Conservation (phyloP, 64 coral and sea anemone species). For the Orbicella faveolata region DNA sequence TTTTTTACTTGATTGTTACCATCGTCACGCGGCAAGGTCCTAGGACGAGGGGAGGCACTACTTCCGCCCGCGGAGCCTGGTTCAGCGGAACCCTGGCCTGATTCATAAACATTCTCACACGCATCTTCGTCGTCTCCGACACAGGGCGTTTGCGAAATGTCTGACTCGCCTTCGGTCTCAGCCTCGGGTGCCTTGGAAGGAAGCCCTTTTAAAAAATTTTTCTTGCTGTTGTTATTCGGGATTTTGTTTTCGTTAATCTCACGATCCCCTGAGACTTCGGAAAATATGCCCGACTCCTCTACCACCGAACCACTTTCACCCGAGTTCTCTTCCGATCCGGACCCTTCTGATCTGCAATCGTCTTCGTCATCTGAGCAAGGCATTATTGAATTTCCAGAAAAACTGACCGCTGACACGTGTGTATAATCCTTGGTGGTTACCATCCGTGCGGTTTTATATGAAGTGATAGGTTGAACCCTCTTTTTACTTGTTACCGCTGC, state of each 20-base stretch:
- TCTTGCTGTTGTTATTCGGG: background rate
- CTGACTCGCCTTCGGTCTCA: background rate
- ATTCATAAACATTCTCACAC: constrained; percentile 2
- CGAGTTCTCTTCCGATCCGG: background rate
- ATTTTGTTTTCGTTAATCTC: background rate
- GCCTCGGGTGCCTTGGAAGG: background rate
- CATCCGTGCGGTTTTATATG: background rate
- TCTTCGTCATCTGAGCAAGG: constrained; percentile 35
- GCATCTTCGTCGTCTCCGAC: constrained; percentile 13
- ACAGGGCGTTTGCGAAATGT: background rate
- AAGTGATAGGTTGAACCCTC: background rate
- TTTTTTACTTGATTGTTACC: background rate
- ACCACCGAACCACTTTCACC: background rate
- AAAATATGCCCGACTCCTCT: background rate
- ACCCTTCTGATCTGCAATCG: background rate
- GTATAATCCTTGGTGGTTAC: background rate
- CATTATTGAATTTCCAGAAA: background rate
- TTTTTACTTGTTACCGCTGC: background rate
- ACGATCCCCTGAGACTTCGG: background rate
- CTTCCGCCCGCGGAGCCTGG: background rate
- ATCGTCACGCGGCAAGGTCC: too few relatives aligned
- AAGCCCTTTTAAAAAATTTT: background rate
- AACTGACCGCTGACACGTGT: background rate
- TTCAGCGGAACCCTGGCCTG: constrained; percentile 22
- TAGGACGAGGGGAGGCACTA: background rate